Evolutionary conservation across 1,140 invertebrate genomes (phyloP).

Genomic region (Lerema accius): DNA sequence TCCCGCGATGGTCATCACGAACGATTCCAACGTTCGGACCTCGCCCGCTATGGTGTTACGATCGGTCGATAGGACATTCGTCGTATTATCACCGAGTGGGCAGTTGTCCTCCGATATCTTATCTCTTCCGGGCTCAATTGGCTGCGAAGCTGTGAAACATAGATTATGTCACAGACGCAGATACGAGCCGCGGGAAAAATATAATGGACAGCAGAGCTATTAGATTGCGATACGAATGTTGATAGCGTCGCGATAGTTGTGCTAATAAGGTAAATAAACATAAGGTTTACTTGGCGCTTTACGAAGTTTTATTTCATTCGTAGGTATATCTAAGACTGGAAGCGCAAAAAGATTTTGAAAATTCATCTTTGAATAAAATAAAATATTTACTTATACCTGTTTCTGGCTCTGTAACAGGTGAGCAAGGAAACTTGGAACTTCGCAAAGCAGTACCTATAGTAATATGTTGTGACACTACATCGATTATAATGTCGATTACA

Average conservation of each 20-base stretch:
- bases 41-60: conserved; percentile 20
- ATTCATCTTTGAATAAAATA: no score
- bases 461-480: no score
- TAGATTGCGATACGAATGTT: conserved; percentile 9
- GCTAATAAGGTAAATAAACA: background rate
- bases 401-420: no score
- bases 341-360: no score
- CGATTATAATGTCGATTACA: no score
- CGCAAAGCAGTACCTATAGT: no score
- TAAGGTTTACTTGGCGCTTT: background rate
- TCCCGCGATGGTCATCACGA: conserved; percentile 25
- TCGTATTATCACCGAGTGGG: conserved; percentile 30
- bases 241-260: background rate
- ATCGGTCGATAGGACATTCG: conserved; percentile 25
- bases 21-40: conserved; percentile 7
- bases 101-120: conserved; percentile 32
- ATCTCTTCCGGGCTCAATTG: conserved; percentile 32
- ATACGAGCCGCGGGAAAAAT: conserved; percentile 22
- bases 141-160: conserved; percentile 30
- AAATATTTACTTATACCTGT: no score
- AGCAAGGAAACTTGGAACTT: no score
- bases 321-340: no score
- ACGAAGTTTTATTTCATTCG: background rate
- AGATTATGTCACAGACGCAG: conserved; percentile 31
- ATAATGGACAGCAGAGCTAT: conserved; percentile 17